Percentiles rank a stretch among this genome's conserved stretches.
These are phyloP conservation scores for Rhamnusium bicolor DNA, from an alignment of 2,888 invertebrate genomes.

Conservation along the genomic window DNA sequence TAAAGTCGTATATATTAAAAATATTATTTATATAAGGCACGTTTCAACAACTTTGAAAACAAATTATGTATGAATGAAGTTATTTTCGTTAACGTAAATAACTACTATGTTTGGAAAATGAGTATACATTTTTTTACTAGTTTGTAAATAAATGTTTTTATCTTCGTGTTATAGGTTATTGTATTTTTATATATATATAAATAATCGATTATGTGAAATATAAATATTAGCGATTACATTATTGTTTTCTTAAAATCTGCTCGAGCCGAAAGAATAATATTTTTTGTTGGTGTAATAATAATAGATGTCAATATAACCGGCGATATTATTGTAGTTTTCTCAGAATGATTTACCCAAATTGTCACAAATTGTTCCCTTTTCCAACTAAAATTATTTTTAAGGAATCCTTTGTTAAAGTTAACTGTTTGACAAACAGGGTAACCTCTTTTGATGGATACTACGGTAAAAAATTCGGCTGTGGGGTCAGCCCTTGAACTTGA, in stretches of 20 bases:
- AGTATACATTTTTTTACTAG: background rate
- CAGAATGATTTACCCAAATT: background rate
- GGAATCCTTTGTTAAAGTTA: no score
- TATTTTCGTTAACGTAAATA: background rate
- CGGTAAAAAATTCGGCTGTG: no score
- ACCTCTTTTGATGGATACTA: no score
- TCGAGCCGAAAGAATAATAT: background rate
- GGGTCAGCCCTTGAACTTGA: no score
- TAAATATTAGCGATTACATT: background rate
- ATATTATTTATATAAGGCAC: no score
- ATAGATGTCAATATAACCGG: background rate
- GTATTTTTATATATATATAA: background rate
- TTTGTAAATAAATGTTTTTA: background rate
- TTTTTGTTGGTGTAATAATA: background rate
- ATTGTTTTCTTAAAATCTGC: background rate
- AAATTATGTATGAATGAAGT: background rate
- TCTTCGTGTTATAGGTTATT: background rate
- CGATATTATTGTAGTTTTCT: background rate
- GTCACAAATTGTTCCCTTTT: background rate
- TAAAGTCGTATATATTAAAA: no score
- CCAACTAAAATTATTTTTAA: no score
- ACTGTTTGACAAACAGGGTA: no score
- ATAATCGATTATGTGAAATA: background rate
- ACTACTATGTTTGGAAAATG: background rate
- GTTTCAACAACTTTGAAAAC: no score